Percentiles rank a stretch among this genome's conserved stretches.
Evolutionary conservation across 35 echinoderm and acorn worm genomes (phyloP).

Genomic region (Anneissia japonica): DNA sequence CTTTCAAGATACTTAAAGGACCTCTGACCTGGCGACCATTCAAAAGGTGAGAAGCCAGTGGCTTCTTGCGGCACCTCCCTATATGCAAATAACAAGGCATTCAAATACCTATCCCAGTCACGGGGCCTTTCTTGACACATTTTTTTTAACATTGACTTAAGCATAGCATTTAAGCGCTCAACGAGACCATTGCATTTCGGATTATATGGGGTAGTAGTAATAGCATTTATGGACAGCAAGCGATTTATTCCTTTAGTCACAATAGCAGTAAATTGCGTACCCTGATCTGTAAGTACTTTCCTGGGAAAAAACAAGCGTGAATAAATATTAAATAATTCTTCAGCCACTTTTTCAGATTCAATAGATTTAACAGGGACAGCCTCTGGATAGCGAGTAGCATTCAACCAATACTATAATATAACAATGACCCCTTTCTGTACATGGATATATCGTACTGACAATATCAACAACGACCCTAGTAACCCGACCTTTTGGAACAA

Average conservation of each 20-base stretch:
- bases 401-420: too few relatives aligned
- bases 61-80: constrained; percentile 20
- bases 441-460: too few relatives aligned
- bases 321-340: constrained; percentile 31
- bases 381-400: too few relatives aligned
- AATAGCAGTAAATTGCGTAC: not conserved
- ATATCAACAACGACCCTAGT: constrained; percentile 6
- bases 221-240: not conserved
- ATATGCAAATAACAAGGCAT: constrained; percentile 21
- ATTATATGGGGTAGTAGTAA: constrained; percentile 17
- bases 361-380: not conserved
- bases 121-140: not conserved
- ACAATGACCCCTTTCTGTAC: too few relatives aligned
- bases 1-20: constrained; percentile 20
- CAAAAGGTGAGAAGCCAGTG: not conserved
- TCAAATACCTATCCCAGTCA: constrained; percentile 22
- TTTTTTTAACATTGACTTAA: constrained; percentile 22
- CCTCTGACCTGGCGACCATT: too few relatives aligned
- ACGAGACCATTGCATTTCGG: not conserved
- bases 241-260: constrained; percentile 1
- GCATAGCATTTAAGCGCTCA: not conserved
- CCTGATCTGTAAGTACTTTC: not conserved
- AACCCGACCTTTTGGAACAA: constrained; percentile 45
- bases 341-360: not conserved
- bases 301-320: constrained; percentile 8